Evolutionary conservation across 2,797 vertebrate species (phyloP).

Genomic region (Etheostoma nigrum): DNA sequence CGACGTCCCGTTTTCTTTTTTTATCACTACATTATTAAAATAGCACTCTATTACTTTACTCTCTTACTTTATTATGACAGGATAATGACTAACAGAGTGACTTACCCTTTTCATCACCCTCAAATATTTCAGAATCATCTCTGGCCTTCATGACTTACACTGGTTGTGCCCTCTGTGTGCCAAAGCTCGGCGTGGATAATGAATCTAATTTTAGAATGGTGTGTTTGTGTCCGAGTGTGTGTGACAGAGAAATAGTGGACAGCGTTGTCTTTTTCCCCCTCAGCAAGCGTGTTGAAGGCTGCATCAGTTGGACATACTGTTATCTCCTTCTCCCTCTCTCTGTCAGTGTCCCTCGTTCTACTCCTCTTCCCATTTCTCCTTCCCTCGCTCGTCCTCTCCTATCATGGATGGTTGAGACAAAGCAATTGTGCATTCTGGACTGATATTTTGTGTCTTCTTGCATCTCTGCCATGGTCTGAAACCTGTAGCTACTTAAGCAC

Average conservation of each 20-base stretch:
- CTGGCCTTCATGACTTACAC: slow-evolving; percentile 46
- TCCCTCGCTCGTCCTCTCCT: slow-evolving; percentile 6
- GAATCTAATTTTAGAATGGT: slow-evolving; percentile 75
- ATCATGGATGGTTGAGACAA: slow-evolving; percentile 10
- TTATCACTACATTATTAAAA: slow-evolving; percentile 28
- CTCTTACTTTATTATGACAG: no score
- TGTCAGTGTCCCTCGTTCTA: slow-evolving; percentile 17
- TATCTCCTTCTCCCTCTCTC: slow-evolving; percentile 22
- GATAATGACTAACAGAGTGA: not conserved
- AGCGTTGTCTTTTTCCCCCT: slow-evolving; percentile 59
- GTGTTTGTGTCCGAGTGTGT: slow-evolving; percentile 59
- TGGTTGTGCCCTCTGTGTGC: slow-evolving; percentile 49
- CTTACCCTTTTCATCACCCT: slow-evolving; percentile 18
- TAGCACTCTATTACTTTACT: not conserved
- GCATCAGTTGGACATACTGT: slow-evolving; percentile 54
- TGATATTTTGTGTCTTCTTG: slow-evolving; percentile 12
- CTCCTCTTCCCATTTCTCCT: slow-evolving; percentile 9
- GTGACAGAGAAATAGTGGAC: slow-evolving; percentile 50
- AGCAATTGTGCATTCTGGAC: slow-evolving; percentile 9
- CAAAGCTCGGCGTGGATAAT: slow-evolving; percentile 69
- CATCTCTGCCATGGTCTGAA: slow-evolving; percentile 5
- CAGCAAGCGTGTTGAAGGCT: slow-evolving; percentile 52
- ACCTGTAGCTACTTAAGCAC: slow-evolving; percentile 13
- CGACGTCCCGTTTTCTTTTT: not conserved
- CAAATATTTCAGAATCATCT: slow-evolving; percentile 35